Percentiles rank a stretch among this genome's conserved stretches.
phyloP scores from a whole-genome alignment of 2,888 invertebrate genomes.

The Elmis aenea region DNA sequence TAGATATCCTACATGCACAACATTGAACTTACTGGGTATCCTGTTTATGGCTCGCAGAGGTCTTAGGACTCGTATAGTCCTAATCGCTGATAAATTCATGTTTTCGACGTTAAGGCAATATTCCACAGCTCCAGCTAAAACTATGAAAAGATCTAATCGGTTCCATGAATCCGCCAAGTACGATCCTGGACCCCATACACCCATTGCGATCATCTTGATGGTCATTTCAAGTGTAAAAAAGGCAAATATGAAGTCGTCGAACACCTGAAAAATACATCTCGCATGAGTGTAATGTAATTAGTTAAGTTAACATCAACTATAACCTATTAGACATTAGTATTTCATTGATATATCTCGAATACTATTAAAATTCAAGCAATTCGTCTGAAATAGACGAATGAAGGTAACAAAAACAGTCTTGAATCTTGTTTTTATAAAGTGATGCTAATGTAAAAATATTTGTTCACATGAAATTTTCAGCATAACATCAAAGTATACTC shows the following conservation, averaged over 20 bases:
- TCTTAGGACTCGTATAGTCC: slow-evolving; percentile 94
- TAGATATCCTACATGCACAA: no score
- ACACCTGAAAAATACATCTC: slow-evolving; percentile 62
- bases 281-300: no score
- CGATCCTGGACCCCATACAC: slow-evolving; percentile 86
- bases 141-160: slow-evolving; percentile 96
- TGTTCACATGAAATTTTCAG: no score
- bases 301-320: no score
- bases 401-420: no score
- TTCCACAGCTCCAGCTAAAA: slow-evolving; percentile 87
- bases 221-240: slow-evolving; percentile 98
- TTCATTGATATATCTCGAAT: no score
- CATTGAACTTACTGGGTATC: slow-evolving; percentile 88
- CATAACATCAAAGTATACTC: no score
- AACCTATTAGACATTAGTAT: no score
- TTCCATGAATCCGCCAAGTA: slow-evolving; percentile 99
- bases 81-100: slow-evolving; percentile 95
- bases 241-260: slow-evolving; percentile 97
- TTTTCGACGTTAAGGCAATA: slow-evolving; percentile 94
- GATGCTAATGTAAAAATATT: no score
- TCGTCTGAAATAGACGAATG: no score
- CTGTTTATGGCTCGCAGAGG: slow-evolving; percentile 98
- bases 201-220: slow-evolving; percentile 98
- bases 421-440: no score
- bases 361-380: not conserved